Conservation (phyloP, 2,888 invertebrate genomes). For the Lasioglossum calceatum region DNA sequence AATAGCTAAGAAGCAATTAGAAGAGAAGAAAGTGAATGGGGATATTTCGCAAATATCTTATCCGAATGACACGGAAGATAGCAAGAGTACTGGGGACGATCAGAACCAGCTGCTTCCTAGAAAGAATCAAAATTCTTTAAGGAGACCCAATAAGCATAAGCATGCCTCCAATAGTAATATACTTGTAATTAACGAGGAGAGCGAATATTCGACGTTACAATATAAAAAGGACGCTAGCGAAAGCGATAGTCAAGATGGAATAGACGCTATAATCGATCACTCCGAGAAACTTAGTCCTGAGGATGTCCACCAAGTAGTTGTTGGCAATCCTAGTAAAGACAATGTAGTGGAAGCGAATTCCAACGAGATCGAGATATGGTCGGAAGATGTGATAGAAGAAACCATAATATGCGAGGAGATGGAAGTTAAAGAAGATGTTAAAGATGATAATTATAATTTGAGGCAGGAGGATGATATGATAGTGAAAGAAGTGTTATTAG, state of each 20-base stretch:
- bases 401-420: conserved; percentile 83
- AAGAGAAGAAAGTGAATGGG: conserved; percentile 79
- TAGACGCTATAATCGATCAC: conserved; percentile 60
- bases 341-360: conserved; percentile 52
- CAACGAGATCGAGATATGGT: conserved; percentile 72
- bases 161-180: conserved; percentile 45
- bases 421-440: conserved; percentile 77
- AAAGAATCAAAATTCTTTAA: conserved; percentile 62
- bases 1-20: conserved; percentile 80
- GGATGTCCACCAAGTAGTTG: conserved; percentile 72
- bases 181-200: conserved; percentile 45
- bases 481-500: conserved; percentile 76
- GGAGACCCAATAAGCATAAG: conserved; percentile 69
- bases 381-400: conserved; percentile 82
- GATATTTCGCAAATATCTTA: conserved; percentile 66
- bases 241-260: conserved; percentile 76
- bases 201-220: conserved; percentile 44
- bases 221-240: conserved; percentile 70
- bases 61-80: conserved; percentile 72
- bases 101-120: conserved; percentile 55
- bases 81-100: conserved; percentile 65
- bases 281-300: conserved; percentile 70
- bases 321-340: conserved; percentile 67
- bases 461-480: conserved; percentile 71
- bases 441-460: conserved; percentile 61